A percentile compares a stretch with the other conserved stretches of the same genome.
These are phyloP conservation scores for Caerostris darwini DNA, from an alignment of 1,140 invertebrate species.

Conservation along the genomic window DNA sequence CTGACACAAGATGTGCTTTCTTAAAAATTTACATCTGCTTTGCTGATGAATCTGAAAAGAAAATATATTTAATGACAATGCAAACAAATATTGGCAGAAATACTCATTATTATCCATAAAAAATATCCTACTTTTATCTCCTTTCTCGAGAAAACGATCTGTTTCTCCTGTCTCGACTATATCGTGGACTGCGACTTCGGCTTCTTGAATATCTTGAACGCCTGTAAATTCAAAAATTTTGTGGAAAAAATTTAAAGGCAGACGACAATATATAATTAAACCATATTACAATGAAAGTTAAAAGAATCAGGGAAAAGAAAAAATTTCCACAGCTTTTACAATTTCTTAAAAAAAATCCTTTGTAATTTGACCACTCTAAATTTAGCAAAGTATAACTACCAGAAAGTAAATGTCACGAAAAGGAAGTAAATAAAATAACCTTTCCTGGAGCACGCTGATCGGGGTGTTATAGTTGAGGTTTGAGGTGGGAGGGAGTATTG, in stretches of 20 bases:
- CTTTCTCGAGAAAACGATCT: slow-evolving; percentile 61
- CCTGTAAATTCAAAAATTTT: not conserved
- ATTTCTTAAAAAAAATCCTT: slow-evolving; percentile 18
- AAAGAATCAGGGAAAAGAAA: not conserved
- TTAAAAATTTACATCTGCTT: no score
- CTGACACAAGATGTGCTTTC: not conserved
- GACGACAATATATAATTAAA: not conserved
- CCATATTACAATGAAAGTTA: not conserved
- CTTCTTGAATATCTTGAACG: slow-evolving; percentile 43
- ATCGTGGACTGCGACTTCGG: slow-evolving; percentile 50
- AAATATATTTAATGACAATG: no score
- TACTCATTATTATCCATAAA: no score
- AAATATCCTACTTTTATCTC: slow-evolving; percentile 22
- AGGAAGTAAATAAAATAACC: slow-evolving; percentile 45
- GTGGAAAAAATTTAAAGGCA: not conserved
- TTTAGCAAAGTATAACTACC: slow-evolving; percentile 12
- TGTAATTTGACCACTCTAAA: not conserved
- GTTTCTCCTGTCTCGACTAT: slow-evolving; percentile 17
- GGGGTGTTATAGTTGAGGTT: slow-evolving; percentile 34
- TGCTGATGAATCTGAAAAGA: no score
- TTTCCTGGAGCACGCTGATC: slow-evolving; percentile 20
- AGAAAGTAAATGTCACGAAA: not conserved
- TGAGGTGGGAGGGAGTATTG: slow-evolving; percentile 14
- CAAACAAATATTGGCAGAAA: no score
- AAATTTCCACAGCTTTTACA: not conserved